A percentile compares a stretch with the other conserved stretches of the same genome.
These are phyloP conservation scores for Lasioglossum marginatum DNA, from an alignment of 2,888 invertebrate species.

Conservation along the genomic window DNA sequence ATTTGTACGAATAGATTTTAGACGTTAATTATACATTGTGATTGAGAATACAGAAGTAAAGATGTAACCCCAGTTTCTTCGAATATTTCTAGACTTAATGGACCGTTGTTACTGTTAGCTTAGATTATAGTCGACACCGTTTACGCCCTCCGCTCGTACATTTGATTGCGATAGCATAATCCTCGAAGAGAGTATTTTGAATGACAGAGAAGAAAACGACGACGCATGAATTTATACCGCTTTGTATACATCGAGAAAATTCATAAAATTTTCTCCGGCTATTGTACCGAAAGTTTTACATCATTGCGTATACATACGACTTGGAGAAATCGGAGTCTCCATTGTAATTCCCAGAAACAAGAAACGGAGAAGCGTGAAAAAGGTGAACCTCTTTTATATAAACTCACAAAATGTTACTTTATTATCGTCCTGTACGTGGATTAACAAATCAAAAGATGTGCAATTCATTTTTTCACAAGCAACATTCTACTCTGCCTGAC, in stretches of 20 bases:
- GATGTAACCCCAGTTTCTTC: conserved; percentile 40
- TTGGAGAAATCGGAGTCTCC: conserved; percentile 7
- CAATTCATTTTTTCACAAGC: conserved; percentile 28
- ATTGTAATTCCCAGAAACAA: conserved; percentile 1
- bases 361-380: conserved; percentile 2
- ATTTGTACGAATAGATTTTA: conserved; percentile 54
- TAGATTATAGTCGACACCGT: conserved; percentile 50
- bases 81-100: conserved; percentile 53
- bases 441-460: conserved; percentile 47
- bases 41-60: conserved; percentile 42
- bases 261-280: conserved; percentile 26
- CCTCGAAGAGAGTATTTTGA: conserved; percentile 53
- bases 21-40: conserved; percentile 46
- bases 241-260: conserved; percentile 41
- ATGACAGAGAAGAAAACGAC: conserved; percentile 18
- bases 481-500: conserved; percentile 24
- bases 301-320: background rate
- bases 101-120: conserved; percentile 51
- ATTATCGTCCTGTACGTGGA: conserved; percentile 43
- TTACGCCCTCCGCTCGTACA: conserved; percentile 44
- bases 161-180: conserved; percentile 58
- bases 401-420: conserved; percentile 44
- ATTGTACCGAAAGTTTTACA: conserved; percentile 31
- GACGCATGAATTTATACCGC: conserved; percentile 45
- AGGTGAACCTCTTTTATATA: conserved; percentile 26